Evolutionary conservation across 2,888 invertebrate genomes (phyloP), one percentile per base, ranked within the genome.

Genomic region (Chrysina gloriosa): DNA sequence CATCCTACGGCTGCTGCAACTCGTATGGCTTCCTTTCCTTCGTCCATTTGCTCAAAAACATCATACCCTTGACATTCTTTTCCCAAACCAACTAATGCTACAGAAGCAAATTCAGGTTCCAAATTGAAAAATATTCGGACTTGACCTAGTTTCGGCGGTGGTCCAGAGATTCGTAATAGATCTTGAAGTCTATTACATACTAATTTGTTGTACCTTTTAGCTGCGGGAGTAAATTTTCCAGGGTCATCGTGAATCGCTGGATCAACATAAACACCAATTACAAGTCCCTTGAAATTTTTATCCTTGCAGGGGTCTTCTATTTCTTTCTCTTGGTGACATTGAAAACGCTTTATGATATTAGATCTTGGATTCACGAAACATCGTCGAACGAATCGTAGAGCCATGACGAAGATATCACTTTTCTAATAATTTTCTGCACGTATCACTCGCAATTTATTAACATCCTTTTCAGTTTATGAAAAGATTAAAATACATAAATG

Each of bases 71-170:
- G 85, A 75, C 90, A 90, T 77, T 89, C 88, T 63, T 86, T 85
- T 3, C 93, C 94, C 34, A 94, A 83, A 11, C 92, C 92, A n/a
- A 90, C 90, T 3, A 94, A 87, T 3, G 90, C 91, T 1, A 93
- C 89, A 36, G 86, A 88, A 0, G 87, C 87, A 77, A 88, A 92
- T 27, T 86, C 84, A 0, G 86, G 84, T 72, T 90, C 90, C 25
- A 92, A 77, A 72, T 88, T 89, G 77, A 87, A 92, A 75, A 91
- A 88, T 6, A 90, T 83, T 71, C 91, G 85, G 1, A 84, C 86
- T 83, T 84, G 88, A 77, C 78, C 88, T 77, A 82, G 82, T 79
- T 68, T 86, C 82, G 84, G 87, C 69, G 81, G 88, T 76, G 81
- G 88, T 39, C 83, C 83, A 4, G 81, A 73, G 47, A 76, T 78